Evolutionary conservation across 1,140 invertebrate genomes (phyloP).

Genomic region (Zophobas morio): DNA sequence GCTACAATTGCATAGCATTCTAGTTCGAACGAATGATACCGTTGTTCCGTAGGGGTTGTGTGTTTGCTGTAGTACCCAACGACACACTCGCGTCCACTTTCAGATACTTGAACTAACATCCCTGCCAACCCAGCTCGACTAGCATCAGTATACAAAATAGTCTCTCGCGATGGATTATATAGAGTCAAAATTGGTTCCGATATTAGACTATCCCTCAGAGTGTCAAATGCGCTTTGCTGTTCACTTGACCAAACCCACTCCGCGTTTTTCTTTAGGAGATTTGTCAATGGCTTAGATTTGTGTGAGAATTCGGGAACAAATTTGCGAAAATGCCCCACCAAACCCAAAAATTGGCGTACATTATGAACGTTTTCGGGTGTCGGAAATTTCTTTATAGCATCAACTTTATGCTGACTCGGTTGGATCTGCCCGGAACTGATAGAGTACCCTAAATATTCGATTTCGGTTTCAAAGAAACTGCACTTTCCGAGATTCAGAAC

Average conservation of each 20-base stretch:
- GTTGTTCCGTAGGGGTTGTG: conserved; percentile 57
- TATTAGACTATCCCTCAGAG: not conserved
- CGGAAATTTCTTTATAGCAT: conserved; percentile 12
- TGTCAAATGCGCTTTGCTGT: not conserved
- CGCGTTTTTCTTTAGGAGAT: not conserved
- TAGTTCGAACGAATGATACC: conserved; percentile 60
- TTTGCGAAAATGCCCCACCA: conserved; percentile 27
- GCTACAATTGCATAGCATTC: conserved; percentile 40
- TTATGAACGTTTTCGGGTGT: conserved; percentile 15
- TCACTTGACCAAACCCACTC: not conserved
- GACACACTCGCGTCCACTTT: conserved; percentile 56
- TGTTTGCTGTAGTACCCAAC: conserved; percentile 60
- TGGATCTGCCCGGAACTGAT: conserved; percentile 4
- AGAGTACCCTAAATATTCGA: conserved; percentile 24
- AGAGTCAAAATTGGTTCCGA: not conserved
- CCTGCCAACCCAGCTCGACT: conserved; percentile 33
- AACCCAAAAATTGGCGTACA: conserved; percentile 5
- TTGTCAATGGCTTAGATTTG: not conserved
- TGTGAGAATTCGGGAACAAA: conserved; percentile 8
- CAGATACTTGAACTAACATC: conserved; percentile 23
- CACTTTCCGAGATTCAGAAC: not conserved
- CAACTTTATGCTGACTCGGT: conserved; percentile 1
- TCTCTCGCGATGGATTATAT: conserved; percentile 1
- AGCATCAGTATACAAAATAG: conserved; percentile 30
- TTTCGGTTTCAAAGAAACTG: not conserved